phyloP scores from a whole-genome alignment of 2,113 vertebrate species.

The Solea senegalensis region DNA sequence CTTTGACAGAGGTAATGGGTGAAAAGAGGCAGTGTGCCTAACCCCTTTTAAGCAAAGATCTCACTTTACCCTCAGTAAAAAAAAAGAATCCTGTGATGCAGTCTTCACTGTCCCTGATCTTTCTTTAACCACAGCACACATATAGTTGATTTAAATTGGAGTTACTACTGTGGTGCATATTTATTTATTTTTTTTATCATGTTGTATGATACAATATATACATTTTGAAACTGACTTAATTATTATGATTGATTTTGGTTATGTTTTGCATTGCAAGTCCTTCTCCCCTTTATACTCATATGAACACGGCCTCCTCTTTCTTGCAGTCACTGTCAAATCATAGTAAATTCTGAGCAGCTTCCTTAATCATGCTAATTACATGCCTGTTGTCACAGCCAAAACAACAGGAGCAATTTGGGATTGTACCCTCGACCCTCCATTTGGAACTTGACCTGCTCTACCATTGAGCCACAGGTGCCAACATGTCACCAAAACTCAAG shows the following conservation, averaged over 20 bases:
- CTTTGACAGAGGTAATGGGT: neutral
- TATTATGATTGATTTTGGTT: neutral
- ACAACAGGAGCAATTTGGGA: neutral
- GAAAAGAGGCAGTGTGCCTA: neutral
- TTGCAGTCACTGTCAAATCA: neutral
- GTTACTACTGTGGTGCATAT: neutral
- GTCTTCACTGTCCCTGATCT: neutral
- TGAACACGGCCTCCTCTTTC: neutral
- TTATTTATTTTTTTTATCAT: too few species aligned
- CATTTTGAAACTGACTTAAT: too few species aligned
- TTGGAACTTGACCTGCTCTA: too few species aligned
- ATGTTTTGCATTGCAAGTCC: neutral
- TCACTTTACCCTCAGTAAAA: neutral
- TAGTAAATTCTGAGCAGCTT: neutral
- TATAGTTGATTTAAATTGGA: neutral
- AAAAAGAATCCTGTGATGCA: neutral
- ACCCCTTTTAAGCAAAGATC: neutral
- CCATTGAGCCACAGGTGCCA: too few species aligned
- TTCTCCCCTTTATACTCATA: neutral
- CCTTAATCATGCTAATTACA: slow-evolving; percentile 14
- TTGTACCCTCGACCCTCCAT: too few species aligned
- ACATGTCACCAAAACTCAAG: too few species aligned
- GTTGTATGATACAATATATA: too few species aligned
- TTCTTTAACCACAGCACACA: neutral
- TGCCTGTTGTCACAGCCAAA: slow-evolving; percentile 5